phyloP scores from a whole-genome alignment of 1,140 invertebrate genomes.

The Glossosoma conforme region DNA sequence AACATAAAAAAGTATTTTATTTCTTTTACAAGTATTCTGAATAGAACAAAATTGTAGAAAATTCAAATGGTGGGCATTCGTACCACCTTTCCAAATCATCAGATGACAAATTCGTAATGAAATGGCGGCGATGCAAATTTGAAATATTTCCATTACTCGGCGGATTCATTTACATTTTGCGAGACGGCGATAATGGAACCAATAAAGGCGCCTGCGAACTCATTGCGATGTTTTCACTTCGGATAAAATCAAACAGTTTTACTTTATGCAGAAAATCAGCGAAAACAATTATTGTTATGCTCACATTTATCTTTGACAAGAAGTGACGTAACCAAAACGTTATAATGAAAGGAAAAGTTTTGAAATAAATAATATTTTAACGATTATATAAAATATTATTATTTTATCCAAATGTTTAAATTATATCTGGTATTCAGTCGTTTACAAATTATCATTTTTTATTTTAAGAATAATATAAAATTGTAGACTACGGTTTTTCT shows the following conservation, averaged over 20 bases:
- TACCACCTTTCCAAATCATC: background rate
- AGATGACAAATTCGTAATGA: slow-evolving; percentile 26
- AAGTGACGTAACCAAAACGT: background rate
- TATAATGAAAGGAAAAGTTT: too few species aligned
- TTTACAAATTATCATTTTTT: too few species aligned
- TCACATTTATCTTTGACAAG: background rate
- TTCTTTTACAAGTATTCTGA: too few species aligned
- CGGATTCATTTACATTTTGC: slow-evolving; percentile 20
- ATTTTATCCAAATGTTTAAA: too few species aligned
- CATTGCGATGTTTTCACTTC: background rate
- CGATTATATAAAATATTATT: too few species aligned
- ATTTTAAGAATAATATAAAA: too few species aligned
- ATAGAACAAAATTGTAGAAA: too few species aligned
- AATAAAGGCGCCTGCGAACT: slow-evolving; percentile 8
- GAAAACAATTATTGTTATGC: slow-evolving; percentile 2
- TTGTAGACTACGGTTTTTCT: too few species aligned
- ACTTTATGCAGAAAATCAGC: slow-evolving; percentile 3
- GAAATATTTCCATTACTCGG: slow-evolving; percentile 19
- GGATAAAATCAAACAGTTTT: slow-evolving; percentile 4
- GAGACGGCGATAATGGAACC: slow-evolving; percentile 20
- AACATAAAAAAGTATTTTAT: too few species aligned
- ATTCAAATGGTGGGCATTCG: too few species aligned
- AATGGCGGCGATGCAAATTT: slow-evolving; percentile 25
- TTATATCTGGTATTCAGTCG: too few species aligned
- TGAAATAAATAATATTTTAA: too few species aligned